A percentile compares a stretch with the other conserved stretches of the same genome.
These are phyloP conservation scores for Cotesia congregata DNA, from an alignment of 2,888 invertebrate species.

Conservation along the genomic window DNA sequence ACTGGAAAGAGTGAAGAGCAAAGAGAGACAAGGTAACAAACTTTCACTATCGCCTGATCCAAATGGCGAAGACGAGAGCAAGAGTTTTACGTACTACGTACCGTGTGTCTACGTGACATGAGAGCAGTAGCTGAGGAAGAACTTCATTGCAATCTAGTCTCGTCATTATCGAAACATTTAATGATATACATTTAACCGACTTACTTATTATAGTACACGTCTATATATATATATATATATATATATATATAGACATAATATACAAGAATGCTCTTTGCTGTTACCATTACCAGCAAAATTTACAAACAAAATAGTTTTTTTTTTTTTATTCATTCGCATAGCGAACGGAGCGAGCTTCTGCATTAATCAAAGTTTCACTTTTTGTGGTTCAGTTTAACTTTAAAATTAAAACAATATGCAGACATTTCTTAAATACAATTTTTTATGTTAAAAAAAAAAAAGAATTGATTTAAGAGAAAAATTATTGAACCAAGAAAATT, in stretches of 20 bases:
- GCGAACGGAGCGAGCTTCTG: too few species aligned
- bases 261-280: not conserved
- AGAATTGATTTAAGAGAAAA: too few species aligned
- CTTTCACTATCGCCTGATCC: slow-evolving; percentile 67
- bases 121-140: not conserved
- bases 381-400: too few species aligned
- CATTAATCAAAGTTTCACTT: too few species aligned
- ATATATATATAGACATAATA: not conserved
- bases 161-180: not conserved
- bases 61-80: slow-evolving; percentile 53
- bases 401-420: too few species aligned
- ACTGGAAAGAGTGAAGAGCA: not conserved
- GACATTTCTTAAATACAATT: too few species aligned
- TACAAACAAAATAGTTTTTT: too few species aligned
- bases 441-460: too few species aligned
- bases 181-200: not conserved
- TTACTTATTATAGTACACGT: not conserved
- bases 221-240: not conserved
- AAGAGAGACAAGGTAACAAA: slow-evolving; percentile 43
- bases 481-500: too few species aligned
- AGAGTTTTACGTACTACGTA: slow-evolving; percentile 40
- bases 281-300: not conserved
- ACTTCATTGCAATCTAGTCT: not conserved
- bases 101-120: slow-evolving; percentile 12
- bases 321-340: too few species aligned